phyloP scores from a whole-genome alignment of 2,888 invertebrate species.

The Troides helena region DNA sequence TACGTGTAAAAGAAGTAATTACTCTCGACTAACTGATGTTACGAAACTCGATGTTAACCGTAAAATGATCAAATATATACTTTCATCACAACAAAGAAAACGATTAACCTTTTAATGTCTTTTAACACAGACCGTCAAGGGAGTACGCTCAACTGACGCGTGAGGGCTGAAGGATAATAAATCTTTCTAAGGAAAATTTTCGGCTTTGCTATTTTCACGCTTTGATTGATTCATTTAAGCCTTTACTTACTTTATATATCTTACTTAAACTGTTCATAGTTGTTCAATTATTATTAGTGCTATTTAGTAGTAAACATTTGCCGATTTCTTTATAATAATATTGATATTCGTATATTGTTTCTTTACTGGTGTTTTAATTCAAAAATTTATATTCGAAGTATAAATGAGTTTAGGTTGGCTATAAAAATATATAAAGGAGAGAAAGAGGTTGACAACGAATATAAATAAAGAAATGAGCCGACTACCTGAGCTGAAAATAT shows the following conservation, averaged over 20 bases:
- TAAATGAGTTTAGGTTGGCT: no score
- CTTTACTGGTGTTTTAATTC: not conserved
- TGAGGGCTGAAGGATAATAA: conserved; percentile 22
- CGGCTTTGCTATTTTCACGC: conserved; percentile 22
- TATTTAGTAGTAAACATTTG: not conserved
- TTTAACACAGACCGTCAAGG: conserved; percentile 15
- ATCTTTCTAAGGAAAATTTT: conserved; percentile 21
- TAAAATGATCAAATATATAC: no score
- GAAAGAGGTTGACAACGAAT: no score
- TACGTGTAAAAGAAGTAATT: no score
- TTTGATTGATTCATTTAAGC: conserved; percentile 19
- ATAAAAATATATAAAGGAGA: no score
- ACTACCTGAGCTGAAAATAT: conserved; percentile 5
- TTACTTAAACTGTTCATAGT: not conserved
- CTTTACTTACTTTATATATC: not conserved
- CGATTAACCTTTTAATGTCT: conserved; percentile 19
- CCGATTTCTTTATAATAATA: not conserved
- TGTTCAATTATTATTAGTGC: not conserved
- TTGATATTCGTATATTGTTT: not conserved
- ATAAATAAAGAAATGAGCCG: not conserved
- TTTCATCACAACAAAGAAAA: conserved; percentile 1
- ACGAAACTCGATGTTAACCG: no score
- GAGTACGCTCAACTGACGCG: conserved; percentile 22
- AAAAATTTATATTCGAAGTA: not conserved
- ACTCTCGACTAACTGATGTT: no score